A percentile compares a stretch with the other conserved stretches of the same genome.
Evolutionary conservation across 2,888 invertebrate genomes (phyloP).

Genomic region (Tenthredo notha): DNA sequence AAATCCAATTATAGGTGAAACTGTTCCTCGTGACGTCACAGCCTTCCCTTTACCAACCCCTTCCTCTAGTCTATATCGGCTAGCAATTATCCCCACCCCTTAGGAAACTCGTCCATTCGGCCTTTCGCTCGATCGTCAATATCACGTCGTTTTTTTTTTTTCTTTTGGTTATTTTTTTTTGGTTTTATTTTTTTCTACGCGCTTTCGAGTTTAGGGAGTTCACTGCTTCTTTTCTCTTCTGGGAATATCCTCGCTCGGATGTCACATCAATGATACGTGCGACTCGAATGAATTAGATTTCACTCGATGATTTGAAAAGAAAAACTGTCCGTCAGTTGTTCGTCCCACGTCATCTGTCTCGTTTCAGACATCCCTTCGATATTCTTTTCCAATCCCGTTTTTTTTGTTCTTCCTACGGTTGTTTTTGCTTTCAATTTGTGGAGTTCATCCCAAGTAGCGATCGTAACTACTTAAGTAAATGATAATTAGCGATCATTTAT

Average conservation of each 20-base stretch:
- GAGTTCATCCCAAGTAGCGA: background rate
- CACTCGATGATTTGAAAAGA: background rate
- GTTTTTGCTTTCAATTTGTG: background rate
- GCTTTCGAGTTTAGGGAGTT: background rate
- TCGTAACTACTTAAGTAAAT: background rate
- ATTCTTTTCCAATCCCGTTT: background rate
- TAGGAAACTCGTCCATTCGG: conserved; percentile 32
- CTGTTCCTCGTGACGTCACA: conserved; percentile 68
- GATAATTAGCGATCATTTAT: background rate
- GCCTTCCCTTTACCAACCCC: conserved; percentile 64
- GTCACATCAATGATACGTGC: background rate
- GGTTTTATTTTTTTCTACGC: background rate
- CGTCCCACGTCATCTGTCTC: background rate
- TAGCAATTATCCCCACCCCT: conserved; percentile 48
- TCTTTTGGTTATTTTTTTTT: background rate
- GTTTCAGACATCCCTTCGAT: background rate
- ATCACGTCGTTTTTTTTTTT: conserved; percentile 27
- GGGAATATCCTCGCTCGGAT: conserved; percentile 27
- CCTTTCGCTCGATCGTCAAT: conserved; percentile 34
- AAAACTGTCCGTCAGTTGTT: conserved; percentile 20
- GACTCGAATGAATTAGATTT: conserved; percentile 9
- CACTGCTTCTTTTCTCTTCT: background rate
- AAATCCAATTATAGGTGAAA: conserved; percentile 69
- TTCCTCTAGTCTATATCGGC: conserved; percentile 60
- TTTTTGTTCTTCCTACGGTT: too few species aligned